phyloP scores from a whole-genome alignment of 64 coral and sea anemone species.

The Astreopora myriophthalma region DNA sequence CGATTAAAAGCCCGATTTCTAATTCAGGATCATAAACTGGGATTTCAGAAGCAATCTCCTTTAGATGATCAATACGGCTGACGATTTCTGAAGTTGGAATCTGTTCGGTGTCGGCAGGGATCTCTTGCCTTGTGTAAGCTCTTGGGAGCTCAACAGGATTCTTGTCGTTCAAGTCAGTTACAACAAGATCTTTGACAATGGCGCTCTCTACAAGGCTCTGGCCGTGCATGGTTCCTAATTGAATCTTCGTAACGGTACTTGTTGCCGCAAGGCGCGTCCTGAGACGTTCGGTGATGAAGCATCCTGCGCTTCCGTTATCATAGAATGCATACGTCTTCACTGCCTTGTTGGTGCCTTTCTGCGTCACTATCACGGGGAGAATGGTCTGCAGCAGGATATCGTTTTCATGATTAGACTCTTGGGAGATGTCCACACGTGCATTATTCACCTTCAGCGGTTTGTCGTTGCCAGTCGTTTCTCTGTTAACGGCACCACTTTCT shows the following conservation, averaged over 20 bases:
- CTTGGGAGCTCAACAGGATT: not conserved
- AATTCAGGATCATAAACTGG: too few species aligned
- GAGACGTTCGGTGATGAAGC: conserved; percentile 15
- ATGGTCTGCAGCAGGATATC: conserved; percentile 13
- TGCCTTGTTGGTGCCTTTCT: conserved; percentile 21
- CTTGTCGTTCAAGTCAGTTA: conserved; percentile 7
- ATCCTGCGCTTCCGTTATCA: conserved; percentile 33
- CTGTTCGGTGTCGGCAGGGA: conserved; percentile 1
- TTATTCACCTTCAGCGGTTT: not conserved
- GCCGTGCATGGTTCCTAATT: not conserved
- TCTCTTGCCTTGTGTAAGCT: conserved; percentile 10
- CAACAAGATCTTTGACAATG: conserved; percentile 14
- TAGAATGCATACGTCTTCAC: conserved; percentile 24
- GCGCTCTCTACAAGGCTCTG: too few species aligned
- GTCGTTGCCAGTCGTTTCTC: not conserved
- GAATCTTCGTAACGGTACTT: not conserved
- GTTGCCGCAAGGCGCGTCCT: not conserved
- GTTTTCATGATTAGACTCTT: not conserved
- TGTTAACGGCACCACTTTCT: not conserved
- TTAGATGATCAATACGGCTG: not conserved
- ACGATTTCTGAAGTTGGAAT: conserved; percentile 29
- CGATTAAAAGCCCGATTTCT: not conserved
- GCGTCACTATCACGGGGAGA: conserved; percentile 8
- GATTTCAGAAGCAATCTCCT: too few species aligned
- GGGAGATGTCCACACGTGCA: too few species aligned